Conservation (phyloP, 2,888 invertebrate species). For the Drosophila paracracens region DNA sequence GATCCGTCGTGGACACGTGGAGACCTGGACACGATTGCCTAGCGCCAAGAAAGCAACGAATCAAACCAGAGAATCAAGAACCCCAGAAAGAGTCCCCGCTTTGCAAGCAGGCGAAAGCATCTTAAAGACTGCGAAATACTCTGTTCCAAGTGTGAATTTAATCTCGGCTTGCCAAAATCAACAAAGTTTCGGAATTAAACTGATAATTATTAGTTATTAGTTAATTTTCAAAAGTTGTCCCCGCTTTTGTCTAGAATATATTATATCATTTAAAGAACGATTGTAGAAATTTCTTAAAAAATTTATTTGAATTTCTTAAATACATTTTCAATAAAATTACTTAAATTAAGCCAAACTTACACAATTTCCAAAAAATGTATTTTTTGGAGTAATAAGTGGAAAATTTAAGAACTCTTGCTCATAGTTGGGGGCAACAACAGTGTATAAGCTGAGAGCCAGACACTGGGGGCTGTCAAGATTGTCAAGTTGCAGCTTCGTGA, state of each 20-base stretch:
- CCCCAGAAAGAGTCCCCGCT: background rate
- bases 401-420: background rate
- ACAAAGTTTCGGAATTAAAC: background rate
- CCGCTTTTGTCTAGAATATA: background rate
- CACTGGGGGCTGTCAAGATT: conserved; percentile 27
- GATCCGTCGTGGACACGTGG: conserved; percentile 24
- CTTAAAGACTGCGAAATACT: background rate
- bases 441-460: conserved; percentile 8
- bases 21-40: conserved; percentile 12
- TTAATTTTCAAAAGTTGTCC: background rate
- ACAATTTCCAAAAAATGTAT: background rate
- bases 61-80: background rate
- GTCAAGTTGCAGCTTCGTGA: conserved; percentile 43
- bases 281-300: background rate
- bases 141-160: background rate
- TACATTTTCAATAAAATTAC: background rate
- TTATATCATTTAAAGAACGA: too few relatives aligned
- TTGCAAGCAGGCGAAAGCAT: background rate
- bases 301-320: background rate
- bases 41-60: conserved; percentile 45
- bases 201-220: background rate
- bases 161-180: background rate
- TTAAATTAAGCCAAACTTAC: background rate
- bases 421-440: background rate
- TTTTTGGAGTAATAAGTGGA: background rate